phyloP scores from a whole-genome alignment of 2,113 vertebrate species.

The Ceyx cyanopectus region DNA sequence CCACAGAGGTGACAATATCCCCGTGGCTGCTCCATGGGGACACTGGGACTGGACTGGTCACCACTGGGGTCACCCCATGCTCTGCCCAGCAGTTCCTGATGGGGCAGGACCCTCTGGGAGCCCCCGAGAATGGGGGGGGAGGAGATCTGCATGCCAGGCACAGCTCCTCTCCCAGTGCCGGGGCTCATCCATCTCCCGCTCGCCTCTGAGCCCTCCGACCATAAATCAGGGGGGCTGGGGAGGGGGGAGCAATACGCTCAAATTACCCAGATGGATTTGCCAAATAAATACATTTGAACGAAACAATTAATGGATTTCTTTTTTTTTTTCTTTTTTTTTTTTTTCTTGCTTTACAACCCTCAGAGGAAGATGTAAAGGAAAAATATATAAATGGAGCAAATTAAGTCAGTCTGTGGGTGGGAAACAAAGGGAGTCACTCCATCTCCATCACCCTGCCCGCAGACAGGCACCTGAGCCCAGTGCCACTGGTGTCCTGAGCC shows the following conservation, averaged over 20 bases:
- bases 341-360: conserved; percentile 56
- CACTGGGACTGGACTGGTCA: accelerated
- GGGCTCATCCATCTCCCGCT: conserved; percentile 58
- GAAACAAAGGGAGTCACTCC: neutral
- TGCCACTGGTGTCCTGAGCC: neutral
- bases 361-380: conserved; percentile 42
- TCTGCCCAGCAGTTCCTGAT: neutral
- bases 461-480: accelerated
- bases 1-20: neutral
- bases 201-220: neutral
- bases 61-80: accelerated
- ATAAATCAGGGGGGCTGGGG: conserved; percentile 54
- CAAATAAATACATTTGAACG: conserved; percentile 70
- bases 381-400: conserved; percentile 65
- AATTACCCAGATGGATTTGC: conserved; percentile 70
- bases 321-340: neutral
- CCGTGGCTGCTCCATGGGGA: accelerated
- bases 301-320: conserved; percentile 70
- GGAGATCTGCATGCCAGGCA: neutral
- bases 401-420: neutral
- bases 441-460: neutral
- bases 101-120: neutral
- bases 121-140: accelerated
- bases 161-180: neutral
- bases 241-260: neutral